These are phyloP conservation scores for Vanessa cardui DNA, from an alignment of 2,888 invertebrate genomes.

Conservation along the genomic window DNA sequence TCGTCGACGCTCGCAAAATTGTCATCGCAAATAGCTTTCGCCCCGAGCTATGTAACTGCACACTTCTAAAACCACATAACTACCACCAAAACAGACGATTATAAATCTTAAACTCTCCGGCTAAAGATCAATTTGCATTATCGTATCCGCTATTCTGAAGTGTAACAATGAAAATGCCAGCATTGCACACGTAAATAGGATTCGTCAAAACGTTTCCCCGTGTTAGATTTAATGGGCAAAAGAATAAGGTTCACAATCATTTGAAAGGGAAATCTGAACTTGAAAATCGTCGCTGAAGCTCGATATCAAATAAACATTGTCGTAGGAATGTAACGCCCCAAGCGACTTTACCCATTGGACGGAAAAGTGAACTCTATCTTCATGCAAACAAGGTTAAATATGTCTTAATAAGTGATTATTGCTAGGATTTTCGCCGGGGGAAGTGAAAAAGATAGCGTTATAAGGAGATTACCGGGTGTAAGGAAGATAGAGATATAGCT, in stretches of 20 bases:
- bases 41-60: constrained; percentile 58
- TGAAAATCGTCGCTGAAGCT: constrained; percentile 83
- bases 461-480: constrained; percentile 53
- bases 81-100: constrained; percentile 42
- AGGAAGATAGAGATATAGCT: constrained; percentile 74
- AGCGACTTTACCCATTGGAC: constrained; percentile 51
- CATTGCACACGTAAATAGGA: constrained; percentile 80
- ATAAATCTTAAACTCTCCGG: constrained; percentile 36
- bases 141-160: constrained; percentile 52
- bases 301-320: constrained; percentile 81
- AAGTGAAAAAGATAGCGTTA: constrained; percentile 67
- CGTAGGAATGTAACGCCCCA: constrained; percentile 62
- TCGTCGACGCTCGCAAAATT: constrained; percentile 80
- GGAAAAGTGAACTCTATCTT: constrained; percentile 55
- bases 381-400: constrained; percentile 50
- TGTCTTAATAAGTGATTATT: constrained; percentile 53
- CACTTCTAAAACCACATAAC: constrained; percentile 51
- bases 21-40: constrained; percentile 83
- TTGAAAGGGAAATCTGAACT: constrained; percentile 78
- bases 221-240: constrained; percentile 62
- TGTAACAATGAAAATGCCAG: constrained; percentile 82
- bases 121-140: constrained; percentile 45
- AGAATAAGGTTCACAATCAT: constrained; percentile 72
- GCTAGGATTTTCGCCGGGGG: constrained; percentile 81
- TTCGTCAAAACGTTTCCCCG: constrained; percentile 60